These are phyloP conservation scores for Enteromius thamalakanensis DNA, from an alignment of 2,797 vertebrate genomes.

Conservation along the genomic window DNA sequence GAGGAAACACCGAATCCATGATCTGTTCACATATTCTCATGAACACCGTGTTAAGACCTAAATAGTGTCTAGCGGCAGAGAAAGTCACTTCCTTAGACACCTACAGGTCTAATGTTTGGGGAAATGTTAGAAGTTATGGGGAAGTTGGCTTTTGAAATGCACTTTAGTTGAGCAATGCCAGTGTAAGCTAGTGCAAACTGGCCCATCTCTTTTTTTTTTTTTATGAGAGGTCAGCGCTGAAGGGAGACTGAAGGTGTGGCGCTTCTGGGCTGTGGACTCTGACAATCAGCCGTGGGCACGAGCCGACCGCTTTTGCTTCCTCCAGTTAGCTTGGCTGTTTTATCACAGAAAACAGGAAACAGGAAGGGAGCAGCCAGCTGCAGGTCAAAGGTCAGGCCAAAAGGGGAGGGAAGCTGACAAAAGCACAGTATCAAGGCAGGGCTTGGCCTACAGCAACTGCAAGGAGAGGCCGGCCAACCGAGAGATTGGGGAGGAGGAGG, in stretches of 20 bases:
- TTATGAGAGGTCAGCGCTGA: neutral
- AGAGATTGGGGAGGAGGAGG: constrained; percentile 36
- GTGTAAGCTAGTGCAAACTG: neutral
- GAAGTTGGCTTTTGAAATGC: constrained; percentile 40
- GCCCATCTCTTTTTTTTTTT: neutral
- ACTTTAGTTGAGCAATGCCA: constrained; percentile 25
- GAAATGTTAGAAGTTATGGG: constrained; percentile 22
- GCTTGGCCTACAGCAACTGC: constrained; percentile 56
- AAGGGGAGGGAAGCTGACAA: constrained; percentile 64
- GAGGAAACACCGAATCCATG: constrained; percentile 57
- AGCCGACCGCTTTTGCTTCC: constrained; percentile 4
- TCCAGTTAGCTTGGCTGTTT: constrained; percentile 60
- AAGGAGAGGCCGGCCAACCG: constrained; percentile 19
- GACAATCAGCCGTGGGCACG: constrained; percentile 40
- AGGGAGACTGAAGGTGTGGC: constrained; percentile 21
- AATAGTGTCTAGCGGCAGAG: neutral
- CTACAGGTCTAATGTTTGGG: neutral
- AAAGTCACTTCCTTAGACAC: constrained; percentile 10
- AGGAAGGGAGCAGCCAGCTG: constrained; percentile 79
- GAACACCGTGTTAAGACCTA: neutral
- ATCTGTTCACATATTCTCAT: neutral
- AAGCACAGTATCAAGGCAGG: constrained; percentile 65
- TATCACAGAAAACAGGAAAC: constrained; percentile 81
- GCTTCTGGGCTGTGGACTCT: constrained; percentile 26
- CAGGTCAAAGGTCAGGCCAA: constrained; percentile 75